Evolutionary conservation across 1,140 invertebrate genomes (phyloP), one percentile per base, ranked within the genome.

Genomic region (Riptortus pedestris): DNA sequence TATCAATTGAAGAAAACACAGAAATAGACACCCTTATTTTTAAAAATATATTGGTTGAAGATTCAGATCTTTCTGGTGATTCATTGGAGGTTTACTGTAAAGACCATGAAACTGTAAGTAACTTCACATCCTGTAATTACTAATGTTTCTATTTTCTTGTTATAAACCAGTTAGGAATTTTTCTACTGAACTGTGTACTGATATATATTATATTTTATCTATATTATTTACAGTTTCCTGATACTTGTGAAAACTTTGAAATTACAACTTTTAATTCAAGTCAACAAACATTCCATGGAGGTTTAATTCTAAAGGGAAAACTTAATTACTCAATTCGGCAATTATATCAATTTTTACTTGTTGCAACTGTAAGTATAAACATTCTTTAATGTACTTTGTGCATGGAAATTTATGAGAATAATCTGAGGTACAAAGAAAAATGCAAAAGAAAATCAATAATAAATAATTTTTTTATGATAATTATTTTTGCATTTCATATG

Each of bases 51-150:
- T 73, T 79, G 51, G 84, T 91, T 14, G 82, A 81, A 69, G 91
- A 93, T 76, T 79, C 79, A 20, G 91, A 93, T 75, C 80, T 84
- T 24, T 80, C 87, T 16, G 90, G 91, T 2, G 84, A 90, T 45
- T 85, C 81, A 68, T 79, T 93, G 48, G 85, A 90, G 74, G 80
- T 93, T 2, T 81, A 80, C 51, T 93, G 91, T 70, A 74, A 80
- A 52, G 73, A 78, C 0, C 75, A 78, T 68, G 72, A 72, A 64
- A 77, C 79, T 73, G 79, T 80, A 68, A 74, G 70, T 70, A 7
- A 61, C 48, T 51, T 47, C 57, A 61, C 33, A 28, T 18, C 27
- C 2, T 14, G 22, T 60, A 57, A n/a, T n/a, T n/a, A n/a, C n/a
- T n/a, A n/a, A n/a, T n/a, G n/a, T n/a, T n/a, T n/a, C n/a, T n/a